phyloP scores from a whole-genome alignment of 2,113 vertebrate species.

The Nesogale talazaci region DNA sequence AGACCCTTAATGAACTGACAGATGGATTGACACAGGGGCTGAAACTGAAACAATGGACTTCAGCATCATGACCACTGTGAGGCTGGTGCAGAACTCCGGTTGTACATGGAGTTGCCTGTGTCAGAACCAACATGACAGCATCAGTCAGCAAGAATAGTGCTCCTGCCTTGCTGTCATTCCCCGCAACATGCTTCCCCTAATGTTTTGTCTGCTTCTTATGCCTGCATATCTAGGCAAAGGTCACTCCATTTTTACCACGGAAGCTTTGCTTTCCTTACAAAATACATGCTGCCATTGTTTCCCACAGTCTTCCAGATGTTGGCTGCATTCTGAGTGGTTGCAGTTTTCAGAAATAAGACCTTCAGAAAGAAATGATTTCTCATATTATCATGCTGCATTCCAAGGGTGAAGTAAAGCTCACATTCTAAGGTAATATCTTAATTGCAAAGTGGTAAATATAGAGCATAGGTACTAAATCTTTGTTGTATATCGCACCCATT shows the following conservation, averaged over 20 bases:
- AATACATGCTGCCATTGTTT: background rate
- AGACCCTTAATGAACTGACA: too few species aligned
- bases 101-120: too few species aligned
- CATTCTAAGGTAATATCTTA: background rate
- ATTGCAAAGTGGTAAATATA: slow-evolving; percentile 29
- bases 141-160: background rate
- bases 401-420: background rate
- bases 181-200: background rate
- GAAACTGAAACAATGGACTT: too few species aligned
- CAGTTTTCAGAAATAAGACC: background rate
- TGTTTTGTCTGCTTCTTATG: background rate
- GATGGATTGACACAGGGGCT: too few species aligned
- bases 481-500: background rate
- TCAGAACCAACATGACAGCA: too few species aligned
- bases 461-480: background rate
- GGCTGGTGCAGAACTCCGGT: too few species aligned
- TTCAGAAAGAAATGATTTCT: background rate
- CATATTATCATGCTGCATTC: slow-evolving; percentile 3
- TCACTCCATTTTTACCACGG: background rate
- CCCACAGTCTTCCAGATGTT: background rate
- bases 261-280: background rate
- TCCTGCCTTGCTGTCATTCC: background rate
- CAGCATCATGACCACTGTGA: too few species aligned
- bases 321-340: background rate
- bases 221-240: background rate